phyloP scores from a whole-genome alignment of 2,888 invertebrate species.

The Cyaniris semiargus region DNA sequence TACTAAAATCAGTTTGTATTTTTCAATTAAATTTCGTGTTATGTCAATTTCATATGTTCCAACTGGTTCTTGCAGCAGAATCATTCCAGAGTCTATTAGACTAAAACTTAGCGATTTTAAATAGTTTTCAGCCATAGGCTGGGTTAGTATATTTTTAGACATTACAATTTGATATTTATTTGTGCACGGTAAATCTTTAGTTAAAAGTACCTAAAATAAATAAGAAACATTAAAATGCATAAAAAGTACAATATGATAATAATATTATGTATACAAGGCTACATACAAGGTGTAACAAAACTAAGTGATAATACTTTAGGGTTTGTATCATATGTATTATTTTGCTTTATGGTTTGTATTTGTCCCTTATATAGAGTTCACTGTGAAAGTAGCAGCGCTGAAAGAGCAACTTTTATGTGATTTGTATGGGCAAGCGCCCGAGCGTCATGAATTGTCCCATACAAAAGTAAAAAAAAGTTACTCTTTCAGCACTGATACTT shows the following conservation, averaged over 20 bases:
- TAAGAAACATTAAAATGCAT: not conserved
- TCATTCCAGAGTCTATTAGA: not conserved
- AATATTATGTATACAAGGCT: not conserved
- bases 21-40: conserved; percentile 53
- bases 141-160: not conserved
- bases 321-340: no score
- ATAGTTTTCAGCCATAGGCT: not conserved
- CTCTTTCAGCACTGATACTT: no score
- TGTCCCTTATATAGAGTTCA: no score
- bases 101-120: not conserved
- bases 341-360: no score
- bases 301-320: no score
- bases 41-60: not conserved
- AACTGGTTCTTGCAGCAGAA: not conserved
- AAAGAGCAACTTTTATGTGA: no score
- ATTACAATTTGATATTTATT: not conserved
- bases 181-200: not conserved
- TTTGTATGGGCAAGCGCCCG: no score
- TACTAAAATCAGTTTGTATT: not conserved
- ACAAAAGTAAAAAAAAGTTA: no score
- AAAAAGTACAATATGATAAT: not conserved
- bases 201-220: not conserved
- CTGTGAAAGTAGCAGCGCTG: no score
- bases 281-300: no score
- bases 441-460: no score